Conservation (phyloP, 1,140 invertebrate genomes). For the Drosophila melanica region DNA sequence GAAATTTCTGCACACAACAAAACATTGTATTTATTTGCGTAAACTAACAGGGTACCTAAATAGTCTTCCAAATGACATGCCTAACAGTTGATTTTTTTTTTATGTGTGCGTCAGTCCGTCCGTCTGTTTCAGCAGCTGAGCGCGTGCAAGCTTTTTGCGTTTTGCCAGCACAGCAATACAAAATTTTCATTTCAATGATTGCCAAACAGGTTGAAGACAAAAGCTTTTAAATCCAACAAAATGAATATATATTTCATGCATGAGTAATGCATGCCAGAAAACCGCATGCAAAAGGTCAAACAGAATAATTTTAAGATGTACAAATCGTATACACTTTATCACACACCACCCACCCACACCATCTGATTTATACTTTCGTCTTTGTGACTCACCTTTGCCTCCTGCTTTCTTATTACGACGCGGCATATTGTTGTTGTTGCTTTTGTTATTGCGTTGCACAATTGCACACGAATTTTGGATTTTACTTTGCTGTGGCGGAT, state of each 20-base stretch:
- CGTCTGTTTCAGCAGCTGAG: slow-evolving; percentile 60
- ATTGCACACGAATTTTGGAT: slow-evolving; percentile 59
- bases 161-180: slow-evolving; percentile 73
- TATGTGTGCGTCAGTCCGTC: background rate
- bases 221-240: slow-evolving; percentile 59
- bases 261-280: slow-evolving; percentile 57
- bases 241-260: slow-evolving; percentile 40
- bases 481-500: slow-evolving; percentile 9
- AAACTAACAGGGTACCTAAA: background rate
- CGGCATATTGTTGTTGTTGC: slow-evolving; percentile 68
- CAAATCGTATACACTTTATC: slow-evolving; percentile 17
- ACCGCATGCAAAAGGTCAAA: slow-evolving; percentile 20
- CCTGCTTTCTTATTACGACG: slow-evolving; percentile 77
- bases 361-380: slow-evolving; percentile 6
- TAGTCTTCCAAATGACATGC: background rate
- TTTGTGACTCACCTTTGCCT: slow-evolving; percentile 80
- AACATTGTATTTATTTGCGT: too few relatives aligned
- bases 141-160: slow-evolving; percentile 65
- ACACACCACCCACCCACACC: slow-evolving; percentile 16
- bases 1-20: too few relatives aligned
- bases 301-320: slow-evolving; percentile 17
- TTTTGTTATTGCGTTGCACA: slow-evolving; percentile 47
- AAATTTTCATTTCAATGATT: slow-evolving; percentile 61
- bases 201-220: slow-evolving; percentile 69
- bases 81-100: slow-evolving; percentile 21